Evolutionary conservation across 2,113 vertebrate species (phyloP).

Genomic region (Elachura formosa): DNA sequence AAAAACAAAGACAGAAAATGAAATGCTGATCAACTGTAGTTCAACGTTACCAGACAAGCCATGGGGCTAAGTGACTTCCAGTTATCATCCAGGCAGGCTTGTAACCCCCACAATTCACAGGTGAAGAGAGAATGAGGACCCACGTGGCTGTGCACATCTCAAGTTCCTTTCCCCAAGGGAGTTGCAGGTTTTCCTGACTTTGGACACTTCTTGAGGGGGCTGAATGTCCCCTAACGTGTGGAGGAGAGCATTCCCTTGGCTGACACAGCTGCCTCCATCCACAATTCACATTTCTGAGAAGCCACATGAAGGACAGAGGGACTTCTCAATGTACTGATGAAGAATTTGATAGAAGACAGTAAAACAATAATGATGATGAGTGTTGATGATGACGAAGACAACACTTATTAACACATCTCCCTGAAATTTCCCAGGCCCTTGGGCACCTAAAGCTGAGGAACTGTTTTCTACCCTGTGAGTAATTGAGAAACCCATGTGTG

Average conservation of each 20-base stretch:
- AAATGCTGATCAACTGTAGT: not conserved
- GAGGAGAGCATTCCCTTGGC: fast-evolving
- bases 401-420: not conserved
- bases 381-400: not conserved
- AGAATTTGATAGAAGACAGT: not conserved
- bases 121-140: not conserved
- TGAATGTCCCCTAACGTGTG: fast-evolving
- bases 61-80: not conserved
- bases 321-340: not conserved
- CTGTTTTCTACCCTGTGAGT: not conserved
- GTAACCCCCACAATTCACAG: not conserved
- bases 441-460: not conserved
- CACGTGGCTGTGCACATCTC: fast-evolving
- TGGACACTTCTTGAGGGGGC: no score
- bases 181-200: not conserved
- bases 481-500: not conserved
- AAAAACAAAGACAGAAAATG: not conserved
- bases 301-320: not conserved
- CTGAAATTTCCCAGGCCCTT: not conserved
- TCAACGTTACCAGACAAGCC: not conserved
- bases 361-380: not conserved
- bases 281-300: not conserved
- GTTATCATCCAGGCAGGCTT: not conserved
- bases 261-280: not conserved
- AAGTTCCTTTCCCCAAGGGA: not conserved